Base-by-base conservation (phyloP, 2,797 vertebrate species). In the Falco concolor region DNA sequence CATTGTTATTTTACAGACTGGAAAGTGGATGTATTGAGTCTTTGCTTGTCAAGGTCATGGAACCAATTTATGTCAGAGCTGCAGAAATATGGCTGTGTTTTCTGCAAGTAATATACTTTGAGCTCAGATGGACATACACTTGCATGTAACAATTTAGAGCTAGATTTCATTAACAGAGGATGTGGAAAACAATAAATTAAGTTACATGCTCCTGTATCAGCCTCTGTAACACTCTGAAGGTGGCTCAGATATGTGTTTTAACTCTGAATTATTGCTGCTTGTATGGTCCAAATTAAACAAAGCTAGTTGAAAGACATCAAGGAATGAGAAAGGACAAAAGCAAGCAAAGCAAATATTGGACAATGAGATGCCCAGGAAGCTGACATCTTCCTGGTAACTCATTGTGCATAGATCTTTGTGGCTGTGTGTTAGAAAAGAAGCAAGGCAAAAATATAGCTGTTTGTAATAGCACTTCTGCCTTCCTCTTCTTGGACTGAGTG, bases 31-130 rank as follows among this genome's bases (percentile, higher is more conserved):
- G 54, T 45, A 87, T 82, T 21, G 38, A 94, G 78, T n/a, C 81
- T 90, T 86, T 64, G 47, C 86, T 64, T 89, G 84, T 93, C 91
- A 96, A 96, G 94, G 96, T 96, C 93, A 96, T 2, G 1, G 68
- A 89, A 59, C 0, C 0, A 93, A 84, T 89, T 4, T 1, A 82
- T 80, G 86, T 54, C 9, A 1, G 59, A 84, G 61, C 87, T n/a
- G 45, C n/a, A 89, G 81, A 95, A 93, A 84, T 42, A 60, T 1
- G 27, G 60, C n/a, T 5, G 12, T 74, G 82, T 90, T 78, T 87
- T 72, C 83, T 75, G 64, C 42, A 87, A 34, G 74, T 82, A 84
- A 93, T 79, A 93, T 75, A 42, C 32, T 81, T 68, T 13, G 13
- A 84, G 80, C 28, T 17, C 24, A 83, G 53, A 82, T 25, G 10